A percentile compares a stretch with the other conserved stretches of the same genome.
phyloP scores from a whole-genome alignment of 37 sponge, comb jelly and placozoan genomes.

The Cladorhizidae sp. region DNA sequence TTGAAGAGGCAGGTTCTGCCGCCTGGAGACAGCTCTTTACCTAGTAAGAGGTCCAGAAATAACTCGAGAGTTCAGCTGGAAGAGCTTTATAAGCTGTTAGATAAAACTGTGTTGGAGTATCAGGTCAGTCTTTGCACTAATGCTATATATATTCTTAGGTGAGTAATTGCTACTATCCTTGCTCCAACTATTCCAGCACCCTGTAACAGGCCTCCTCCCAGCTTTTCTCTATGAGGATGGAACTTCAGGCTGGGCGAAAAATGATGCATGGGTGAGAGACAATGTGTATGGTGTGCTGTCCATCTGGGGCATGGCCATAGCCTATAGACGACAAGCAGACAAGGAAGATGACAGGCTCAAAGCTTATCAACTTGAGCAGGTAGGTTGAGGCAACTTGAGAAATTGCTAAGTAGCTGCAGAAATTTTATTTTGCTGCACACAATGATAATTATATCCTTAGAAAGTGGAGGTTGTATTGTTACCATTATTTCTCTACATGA shows the following conservation, averaged over 20 bases:
- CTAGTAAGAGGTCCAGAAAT: conserved; percentile 20
- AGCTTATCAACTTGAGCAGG: conserved; percentile 85
- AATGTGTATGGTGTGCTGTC: conserved; percentile 81
- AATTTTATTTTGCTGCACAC: too few species aligned
- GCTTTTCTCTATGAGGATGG: conserved; percentile 73
- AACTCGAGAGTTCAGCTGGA: conserved; percentile 34
- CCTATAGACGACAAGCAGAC: conserved; percentile 68
- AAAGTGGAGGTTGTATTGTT: too few species aligned
- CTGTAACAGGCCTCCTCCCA: conserved; percentile 91
- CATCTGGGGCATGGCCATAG: conserved; percentile 89
- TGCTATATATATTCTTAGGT: too few species aligned
- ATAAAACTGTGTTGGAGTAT: conserved; percentile 49
- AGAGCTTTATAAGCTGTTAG: conserved; percentile 21
- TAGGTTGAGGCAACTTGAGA: conserved; percentile 20
- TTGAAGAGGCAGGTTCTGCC: background rate
- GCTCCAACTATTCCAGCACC: conserved; percentile 51
- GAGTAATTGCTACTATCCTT: background rate
- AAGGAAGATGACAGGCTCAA: conserved; percentile 62
- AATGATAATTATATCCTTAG: too few species aligned
- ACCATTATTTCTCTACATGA: too few species aligned
- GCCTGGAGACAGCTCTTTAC: background rate
- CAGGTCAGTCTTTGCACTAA: conserved; percentile 23
- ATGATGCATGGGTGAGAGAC: conserved; percentile 92
- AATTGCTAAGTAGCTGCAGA: too few species aligned
- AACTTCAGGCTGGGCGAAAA: conserved; percentile 46